phyloP scores from a whole-genome alignment of 2,888 invertebrate species.

The Drosophila diplacantha region DNA sequence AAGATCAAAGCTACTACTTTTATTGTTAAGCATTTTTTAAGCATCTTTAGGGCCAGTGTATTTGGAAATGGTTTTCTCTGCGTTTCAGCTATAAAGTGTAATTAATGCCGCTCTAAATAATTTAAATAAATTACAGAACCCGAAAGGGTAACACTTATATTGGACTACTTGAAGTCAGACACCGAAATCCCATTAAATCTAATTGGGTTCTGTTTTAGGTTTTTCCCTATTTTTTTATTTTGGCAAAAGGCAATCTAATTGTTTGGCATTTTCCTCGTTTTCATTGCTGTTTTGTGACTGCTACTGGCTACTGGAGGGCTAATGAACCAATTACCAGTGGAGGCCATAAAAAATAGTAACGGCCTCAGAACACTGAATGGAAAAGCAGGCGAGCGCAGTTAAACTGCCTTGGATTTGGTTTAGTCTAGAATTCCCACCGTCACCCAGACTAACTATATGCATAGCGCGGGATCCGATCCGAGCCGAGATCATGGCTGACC shows the following conservation, averaged over 20 bases:
- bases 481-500: constrained; percentile 64
- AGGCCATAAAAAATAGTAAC: constrained; percentile 61
- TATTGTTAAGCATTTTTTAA: background rate
- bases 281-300: constrained; percentile 18
- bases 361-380: constrained; percentile 24
- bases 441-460: constrained; percentile 43
- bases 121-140: background rate
- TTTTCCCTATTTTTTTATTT: background rate
- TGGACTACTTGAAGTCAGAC: constrained; percentile 51
- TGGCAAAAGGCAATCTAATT: constrained; percentile 50
- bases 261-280: constrained; percentile 25
- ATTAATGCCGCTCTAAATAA: constrained; percentile 16
- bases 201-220: background rate
- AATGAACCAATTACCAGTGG: constrained; percentile 69
- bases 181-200: constrained; percentile 28
- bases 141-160: constrained; percentile 28
- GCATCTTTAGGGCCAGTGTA: constrained; percentile 5
- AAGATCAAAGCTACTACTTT: background rate
- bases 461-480: constrained; percentile 40
- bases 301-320: constrained; percentile 58
- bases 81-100: constrained; percentile 14
- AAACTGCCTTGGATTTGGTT: constrained; percentile 41
- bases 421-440: constrained; percentile 66
- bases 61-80: background rate
- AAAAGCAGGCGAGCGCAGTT: constrained; percentile 53